Conservation (phyloP, 2,797 vertebrate species). For the Sciurus vulgaris region DNA sequence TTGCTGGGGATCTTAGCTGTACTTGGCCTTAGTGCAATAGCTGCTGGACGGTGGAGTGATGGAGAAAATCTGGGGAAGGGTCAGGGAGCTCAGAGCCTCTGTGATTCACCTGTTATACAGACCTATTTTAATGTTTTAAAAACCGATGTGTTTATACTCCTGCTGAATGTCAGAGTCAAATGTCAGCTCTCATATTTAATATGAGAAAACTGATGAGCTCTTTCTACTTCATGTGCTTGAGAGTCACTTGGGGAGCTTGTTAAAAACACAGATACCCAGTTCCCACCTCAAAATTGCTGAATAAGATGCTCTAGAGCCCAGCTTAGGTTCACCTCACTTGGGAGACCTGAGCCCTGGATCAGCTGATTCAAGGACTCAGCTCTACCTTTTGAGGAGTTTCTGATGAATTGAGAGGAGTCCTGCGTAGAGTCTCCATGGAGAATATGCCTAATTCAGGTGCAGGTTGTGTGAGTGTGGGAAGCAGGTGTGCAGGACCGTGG, state of each 20-base stretch:
- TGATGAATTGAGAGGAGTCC: not conserved
- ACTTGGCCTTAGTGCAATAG: not conserved
- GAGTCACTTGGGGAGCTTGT: not conserved
- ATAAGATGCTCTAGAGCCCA: not conserved
- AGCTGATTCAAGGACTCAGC: not conserved
- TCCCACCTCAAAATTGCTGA: not conserved
- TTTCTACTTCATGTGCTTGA: not conserved
- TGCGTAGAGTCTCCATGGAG: not conserved
- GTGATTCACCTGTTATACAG: not conserved
- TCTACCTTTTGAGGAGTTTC: not conserved
- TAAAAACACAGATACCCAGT: not conserved
- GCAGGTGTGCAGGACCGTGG: too few species aligned
- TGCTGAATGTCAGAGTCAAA: not conserved
- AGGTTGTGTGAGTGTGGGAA: not conserved
- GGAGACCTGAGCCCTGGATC: not conserved
- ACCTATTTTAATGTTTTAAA: not conserved
- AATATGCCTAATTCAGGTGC: not conserved
- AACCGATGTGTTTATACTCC: not conserved
- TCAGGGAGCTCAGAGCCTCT: not conserved
- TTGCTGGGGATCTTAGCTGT: not conserved
- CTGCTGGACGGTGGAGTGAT: not conserved
- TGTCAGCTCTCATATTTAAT: not conserved
- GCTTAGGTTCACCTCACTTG: not conserved
- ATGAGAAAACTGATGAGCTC: not conserved
- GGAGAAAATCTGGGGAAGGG: not conserved